phyloP scores from a whole-genome alignment of 2,888 invertebrate species.

The Heteromurus nitidus region DNA sequence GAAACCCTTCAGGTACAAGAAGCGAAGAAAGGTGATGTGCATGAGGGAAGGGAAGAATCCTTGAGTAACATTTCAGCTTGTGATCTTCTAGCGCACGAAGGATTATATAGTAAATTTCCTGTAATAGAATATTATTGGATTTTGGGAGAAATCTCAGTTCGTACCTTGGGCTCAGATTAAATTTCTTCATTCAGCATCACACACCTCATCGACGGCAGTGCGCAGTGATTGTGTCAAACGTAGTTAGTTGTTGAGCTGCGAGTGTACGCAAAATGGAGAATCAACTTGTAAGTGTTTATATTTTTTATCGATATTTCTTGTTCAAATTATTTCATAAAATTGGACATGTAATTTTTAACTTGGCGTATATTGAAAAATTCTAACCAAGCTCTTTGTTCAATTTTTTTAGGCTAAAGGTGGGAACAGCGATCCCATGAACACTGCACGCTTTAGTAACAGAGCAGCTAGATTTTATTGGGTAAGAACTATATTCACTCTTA shows the following conservation, averaged over 20 bases:
- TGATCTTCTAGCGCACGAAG: neutral
- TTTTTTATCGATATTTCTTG: too few species aligned
- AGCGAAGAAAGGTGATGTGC: neutral
- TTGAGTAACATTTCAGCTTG: conserved; percentile 20
- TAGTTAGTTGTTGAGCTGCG: too few species aligned
- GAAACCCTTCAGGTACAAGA: conserved; percentile 25
- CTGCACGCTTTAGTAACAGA: conserved; percentile 54
- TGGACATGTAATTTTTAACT: too few species aligned
- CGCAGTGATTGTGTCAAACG: too few species aligned
- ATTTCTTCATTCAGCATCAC: too few species aligned
- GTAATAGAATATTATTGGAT: conserved; percentile 15
- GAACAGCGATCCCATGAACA: conserved; percentile 19
- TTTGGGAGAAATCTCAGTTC: conserved; percentile 23
- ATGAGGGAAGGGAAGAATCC: conserved; percentile 6
- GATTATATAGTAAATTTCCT: neutral
- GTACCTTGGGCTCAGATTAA: too few species aligned
- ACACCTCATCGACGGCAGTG: too few species aligned
- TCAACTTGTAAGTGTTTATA: too few species aligned
- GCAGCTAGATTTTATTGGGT: conserved; percentile 65
- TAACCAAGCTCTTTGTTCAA: neutral
- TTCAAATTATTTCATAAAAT: too few species aligned
- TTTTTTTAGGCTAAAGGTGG: conserved; percentile 10
- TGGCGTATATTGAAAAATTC: too few species aligned
- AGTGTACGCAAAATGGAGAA: too few species aligned
- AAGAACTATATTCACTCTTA: too few species aligned